Base-by-base conservation (phyloP, 2,113 vertebrate species). In the Egretta garzetta region DNA sequence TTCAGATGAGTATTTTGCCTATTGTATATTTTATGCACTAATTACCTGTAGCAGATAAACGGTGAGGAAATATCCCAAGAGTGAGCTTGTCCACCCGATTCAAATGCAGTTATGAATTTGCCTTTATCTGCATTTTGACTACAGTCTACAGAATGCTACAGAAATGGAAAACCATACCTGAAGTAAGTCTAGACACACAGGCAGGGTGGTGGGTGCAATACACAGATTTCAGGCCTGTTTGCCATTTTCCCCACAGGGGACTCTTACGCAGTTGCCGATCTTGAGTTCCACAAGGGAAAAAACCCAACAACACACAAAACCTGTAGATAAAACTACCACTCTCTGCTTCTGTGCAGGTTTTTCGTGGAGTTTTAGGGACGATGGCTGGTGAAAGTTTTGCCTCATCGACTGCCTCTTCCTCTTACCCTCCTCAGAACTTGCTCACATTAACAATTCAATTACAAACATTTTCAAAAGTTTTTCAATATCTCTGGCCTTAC, bases 111-210 rank as follows among this genome's bases (percentile, higher is more conserved):
- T 3, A 23, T 2, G 21, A 43, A 63, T 67, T 39, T 85, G 73
- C 28, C 45, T 96, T 11, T 60, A 21, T 56, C 43, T 73, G 35
- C 50, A 21, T 58, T 53, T 70, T 45, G 32, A 37, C 80, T 52
- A 14, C 53, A 39, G 23, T 10, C 39, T 43, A 6, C 35, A 67
- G 64, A 74, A 21, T 20, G 13, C 17, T 14, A 39, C 2, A 59
- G 63, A 47, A 79, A 43, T 23, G 33, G 53, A 37, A 68, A 83
- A 27, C 23, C 47, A 16, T 6, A 43, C 52, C 56, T 63, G 52
- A 53, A 47, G 32, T 10, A 3, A 41, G 39, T 2, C 14, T 15
- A 56, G 85, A 19, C 35, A 45, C 0, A 0, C 55, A 43, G 56
- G 2, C 24, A 59, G 62, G 18, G 30, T 1, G 37, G 43, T 15